Evolutionary conservation across 1,140 invertebrate species (phyloP).

Genomic region (Penaeus chinensis): DNA sequence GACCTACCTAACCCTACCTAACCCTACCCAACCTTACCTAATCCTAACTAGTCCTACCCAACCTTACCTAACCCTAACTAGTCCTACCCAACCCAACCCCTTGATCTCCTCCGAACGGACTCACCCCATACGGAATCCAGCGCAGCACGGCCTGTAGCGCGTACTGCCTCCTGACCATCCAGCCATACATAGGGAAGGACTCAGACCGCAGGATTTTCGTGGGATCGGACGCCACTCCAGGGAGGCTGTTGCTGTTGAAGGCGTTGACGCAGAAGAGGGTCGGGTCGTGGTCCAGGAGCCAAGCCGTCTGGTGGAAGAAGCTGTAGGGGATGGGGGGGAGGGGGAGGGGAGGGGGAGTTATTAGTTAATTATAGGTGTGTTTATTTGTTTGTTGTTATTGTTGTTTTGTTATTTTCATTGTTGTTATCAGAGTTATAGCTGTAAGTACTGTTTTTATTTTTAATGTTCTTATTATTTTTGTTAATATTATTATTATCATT

Average conservation of each 20-base stretch:
- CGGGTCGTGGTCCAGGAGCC: slow-evolving; percentile 36
- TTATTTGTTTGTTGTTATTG: too few species aligned
- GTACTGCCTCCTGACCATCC: slow-evolving; percentile 41
- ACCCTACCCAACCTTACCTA: too few species aligned
- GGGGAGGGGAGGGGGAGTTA: neutral
- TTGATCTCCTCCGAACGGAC: neutral
- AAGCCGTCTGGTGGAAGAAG: slow-evolving; percentile 48
- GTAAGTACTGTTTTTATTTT: too few species aligned
- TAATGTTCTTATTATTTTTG: too few species aligned
- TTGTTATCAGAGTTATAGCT: too few species aligned
- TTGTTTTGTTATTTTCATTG: too few species aligned
- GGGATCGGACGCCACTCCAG: slow-evolving; percentile 13
- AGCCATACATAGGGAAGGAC: slow-evolving; percentile 46
- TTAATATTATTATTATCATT: too few species aligned
- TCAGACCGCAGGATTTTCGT: slow-evolving; percentile 27
- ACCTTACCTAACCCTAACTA: too few species aligned
- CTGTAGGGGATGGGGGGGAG: neutral
- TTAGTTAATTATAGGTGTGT: too few species aligned
- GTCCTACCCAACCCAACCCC: too few species aligned
- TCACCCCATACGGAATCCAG: slow-evolving; percentile 45
- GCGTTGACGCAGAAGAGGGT: slow-evolving; percentile 48
- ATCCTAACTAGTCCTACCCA: too few species aligned
- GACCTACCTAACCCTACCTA: too few species aligned
- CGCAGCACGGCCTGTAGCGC: slow-evolving; percentile 28
- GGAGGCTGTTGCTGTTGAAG: slow-evolving; percentile 52